phyloP scores from a whole-genome alignment of 2,888 invertebrate genomes.

The Macaria notata region DNA sequence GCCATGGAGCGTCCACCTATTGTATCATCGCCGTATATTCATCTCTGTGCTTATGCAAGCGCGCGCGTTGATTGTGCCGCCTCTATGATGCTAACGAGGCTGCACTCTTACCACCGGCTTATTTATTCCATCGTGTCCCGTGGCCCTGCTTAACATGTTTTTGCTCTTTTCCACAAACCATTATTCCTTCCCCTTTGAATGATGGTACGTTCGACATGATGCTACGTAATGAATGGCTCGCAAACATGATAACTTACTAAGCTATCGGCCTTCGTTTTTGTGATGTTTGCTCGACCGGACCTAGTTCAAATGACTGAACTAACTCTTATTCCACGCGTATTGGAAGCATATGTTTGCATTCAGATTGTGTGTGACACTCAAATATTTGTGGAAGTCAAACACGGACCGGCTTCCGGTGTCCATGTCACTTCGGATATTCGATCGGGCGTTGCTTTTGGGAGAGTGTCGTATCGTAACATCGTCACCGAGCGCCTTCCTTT shows the following conservation, averaged over 20 bases:
- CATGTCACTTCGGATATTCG: conserved; percentile 42
- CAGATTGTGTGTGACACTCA: conserved; percentile 40
- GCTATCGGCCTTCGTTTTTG: too few relatives aligned
- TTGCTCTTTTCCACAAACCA: conserved; percentile 7
- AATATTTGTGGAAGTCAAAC: conserved; percentile 56
- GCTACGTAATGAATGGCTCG: too few relatives aligned
- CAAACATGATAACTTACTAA: too few relatives aligned
- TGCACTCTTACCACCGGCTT: conserved; percentile 23
- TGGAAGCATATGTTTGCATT: conserved; percentile 37
- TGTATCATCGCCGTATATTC: conserved; percentile 31
- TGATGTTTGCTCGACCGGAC: too few relatives aligned
- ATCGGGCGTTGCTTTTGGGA: conserved; percentile 38
- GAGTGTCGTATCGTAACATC: conserved; percentile 24
- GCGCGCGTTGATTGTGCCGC: conserved; percentile 34
- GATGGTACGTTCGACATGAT: too few relatives aligned
- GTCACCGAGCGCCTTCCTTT: conserved; percentile 21
- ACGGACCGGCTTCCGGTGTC: conserved; percentile 46
- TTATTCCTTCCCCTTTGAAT: neutral
- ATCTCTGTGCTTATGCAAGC: conserved; percentile 47
- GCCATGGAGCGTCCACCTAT: too few relatives aligned
- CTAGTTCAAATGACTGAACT: neutral
- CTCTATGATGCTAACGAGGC: conserved; percentile 45
- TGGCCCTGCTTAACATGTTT: conserved; percentile 3
- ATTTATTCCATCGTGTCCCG: conserved; percentile 18
- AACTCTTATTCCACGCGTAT: conserved; percentile 15